Evolutionary conservation across 2,888 invertebrate species (phyloP).

Genomic region (Drosophila conformis): DNA sequence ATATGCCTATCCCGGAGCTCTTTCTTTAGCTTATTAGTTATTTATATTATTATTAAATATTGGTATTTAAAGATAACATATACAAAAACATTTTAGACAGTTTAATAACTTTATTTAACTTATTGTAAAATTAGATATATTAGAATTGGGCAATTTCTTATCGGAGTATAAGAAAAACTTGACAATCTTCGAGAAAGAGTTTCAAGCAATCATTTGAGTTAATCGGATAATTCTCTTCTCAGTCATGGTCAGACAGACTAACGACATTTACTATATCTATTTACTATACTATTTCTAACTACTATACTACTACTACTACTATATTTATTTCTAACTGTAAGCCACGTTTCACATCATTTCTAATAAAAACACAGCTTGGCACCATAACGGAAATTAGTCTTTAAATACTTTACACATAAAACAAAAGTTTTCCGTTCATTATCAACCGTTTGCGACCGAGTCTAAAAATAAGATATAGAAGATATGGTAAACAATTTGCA

Average conservation of each 20-base stretch:
- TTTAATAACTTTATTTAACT: not conserved
- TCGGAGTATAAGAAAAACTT: not conserved
- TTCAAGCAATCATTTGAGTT: not conserved
- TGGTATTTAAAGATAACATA: not conserved
- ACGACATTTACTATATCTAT: not conserved
- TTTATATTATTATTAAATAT: not conserved
- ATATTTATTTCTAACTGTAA: not conserved
- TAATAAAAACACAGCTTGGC: not conserved
- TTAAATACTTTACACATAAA: no score
- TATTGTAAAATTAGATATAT: not conserved
- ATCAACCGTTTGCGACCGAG: not conserved
- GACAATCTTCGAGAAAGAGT: not conserved
- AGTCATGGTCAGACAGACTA: not conserved
- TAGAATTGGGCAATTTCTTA: rapidly evolving
- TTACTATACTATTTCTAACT: not conserved
- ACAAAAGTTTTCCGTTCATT: not conserved
- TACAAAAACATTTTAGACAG: not conserved
- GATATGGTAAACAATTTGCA: not conserved
- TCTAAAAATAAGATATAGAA: not conserved
- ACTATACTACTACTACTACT: no score
- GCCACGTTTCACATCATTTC: not conserved
- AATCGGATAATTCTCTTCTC: not conserved
- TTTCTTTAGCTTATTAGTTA: not conserved
- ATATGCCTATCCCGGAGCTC: no score
- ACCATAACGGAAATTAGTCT: not conserved